Percentiles rank a stretch among this genome's conserved stretches.
These are phyloP conservation scores for Rhingia campestris DNA, from an alignment of 2,888 invertebrate genomes.

Conservation along the genomic window DNA sequence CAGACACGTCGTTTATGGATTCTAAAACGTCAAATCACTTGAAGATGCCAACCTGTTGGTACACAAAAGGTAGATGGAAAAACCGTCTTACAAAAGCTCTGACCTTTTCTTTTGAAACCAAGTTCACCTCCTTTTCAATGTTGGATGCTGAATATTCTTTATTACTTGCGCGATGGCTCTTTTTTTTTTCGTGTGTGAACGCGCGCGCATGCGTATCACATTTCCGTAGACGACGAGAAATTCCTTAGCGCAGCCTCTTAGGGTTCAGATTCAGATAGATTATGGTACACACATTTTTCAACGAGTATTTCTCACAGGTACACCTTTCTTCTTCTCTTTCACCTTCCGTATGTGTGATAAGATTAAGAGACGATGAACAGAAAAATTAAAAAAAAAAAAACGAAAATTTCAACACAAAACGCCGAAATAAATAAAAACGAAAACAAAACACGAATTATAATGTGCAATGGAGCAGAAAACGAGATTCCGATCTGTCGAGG, in stretches of 20 bases:
- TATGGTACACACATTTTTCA: constrained; percentile 53
- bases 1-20: constrained; percentile 3
- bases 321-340: constrained; percentile 12
- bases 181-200: constrained; percentile 14
- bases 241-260: constrained; percentile 46
- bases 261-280: constrained; percentile 71
- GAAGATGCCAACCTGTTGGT: constrained; percentile 29
- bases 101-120: constrained; percentile 41
- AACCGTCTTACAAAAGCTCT: constrained; percentile 48
- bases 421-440: constrained; percentile 41
- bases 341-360: constrained; percentile 52
- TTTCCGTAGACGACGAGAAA: constrained; percentile 57
- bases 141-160: constrained; percentile 24
- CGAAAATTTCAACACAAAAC: constrained; percentile 25
- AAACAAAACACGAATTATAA: constrained; percentile 70
- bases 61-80: constrained; percentile 6
- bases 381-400: constrained; percentile 24
- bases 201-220: constrained; percentile 63
- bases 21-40: constrained; percentile 5
- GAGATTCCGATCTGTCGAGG: constrained; percentile 71
- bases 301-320: constrained; percentile 52
- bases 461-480: constrained; percentile 71
- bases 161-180: neutral
- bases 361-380: constrained; percentile 29
- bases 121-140: constrained; percentile 49